Base-by-base conservation (phyloP, 1,140 invertebrate genomes). In the Bombus pyrosoma region DNA sequence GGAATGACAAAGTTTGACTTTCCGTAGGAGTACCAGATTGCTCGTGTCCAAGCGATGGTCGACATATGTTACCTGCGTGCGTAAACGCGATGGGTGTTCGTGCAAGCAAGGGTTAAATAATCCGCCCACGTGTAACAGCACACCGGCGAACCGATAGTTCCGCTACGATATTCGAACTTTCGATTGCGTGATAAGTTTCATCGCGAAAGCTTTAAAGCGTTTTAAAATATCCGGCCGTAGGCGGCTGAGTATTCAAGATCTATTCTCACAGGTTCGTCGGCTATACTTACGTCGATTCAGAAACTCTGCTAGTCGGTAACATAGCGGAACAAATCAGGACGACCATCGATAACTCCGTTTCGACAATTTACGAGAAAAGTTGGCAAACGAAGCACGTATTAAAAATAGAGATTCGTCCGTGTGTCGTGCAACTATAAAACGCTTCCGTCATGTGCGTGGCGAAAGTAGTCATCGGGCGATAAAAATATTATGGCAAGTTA, bases 101-200 rank as follows among this genome's bases (percentile, higher is more conserved):
- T 86, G 82, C 87, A 91, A 92, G 88, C 86, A 88, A 18, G 91
- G 89, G 91, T 92, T 92, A 93, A 93, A 92, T 91, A 93, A 93
- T 91, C 88, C 89, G 87, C 86, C 85, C 86, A 73, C 62, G 59
- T 86, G 84, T 92, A 93, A 93, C 91, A 92, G 87, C 83, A 91
- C 83, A 84, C 80, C 41, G 43, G 69, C 75, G 28, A 78, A 86
- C 81, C 72, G 75, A 80, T 39, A 37, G 12, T n/a, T 28, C 43
- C 12, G 15, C 22, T 75, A 74, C 53, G 85, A 71, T 86, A 79
- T 66, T 83, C 74, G 22, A 53, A 73, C n/a, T 74, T 47, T 9
- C 10, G 13, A 3, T 18, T 13, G 59, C 59, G 10, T 12, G 28
- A n/a, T 28, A 53, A 53, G 22, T 53, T 53, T 22, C 47, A 53